Percentiles rank a stretch among this genome's conserved stretches.
These are phyloP conservation scores for Ischnus inquisitorius DNA, from an alignment of 2,888 invertebrate species.

Conservation along the genomic window DNA sequence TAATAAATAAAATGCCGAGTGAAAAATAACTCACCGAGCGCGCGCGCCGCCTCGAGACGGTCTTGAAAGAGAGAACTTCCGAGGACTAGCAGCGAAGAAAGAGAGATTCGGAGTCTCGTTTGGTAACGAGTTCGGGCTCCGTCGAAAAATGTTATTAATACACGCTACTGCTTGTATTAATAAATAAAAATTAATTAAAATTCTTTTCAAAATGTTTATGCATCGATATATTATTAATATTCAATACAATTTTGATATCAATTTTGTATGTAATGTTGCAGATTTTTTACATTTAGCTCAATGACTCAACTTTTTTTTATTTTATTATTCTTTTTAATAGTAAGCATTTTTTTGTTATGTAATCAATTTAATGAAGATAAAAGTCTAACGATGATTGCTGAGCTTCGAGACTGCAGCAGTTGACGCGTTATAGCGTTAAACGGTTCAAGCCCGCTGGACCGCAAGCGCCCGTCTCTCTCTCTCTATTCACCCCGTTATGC, in stretches of 20 bases:
- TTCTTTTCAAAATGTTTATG: too few species aligned
- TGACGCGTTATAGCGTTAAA: conserved; percentile 46
- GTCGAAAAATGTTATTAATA: conserved; percentile 66
- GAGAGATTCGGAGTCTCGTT: conserved; percentile 76
- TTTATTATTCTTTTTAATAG: too few species aligned
- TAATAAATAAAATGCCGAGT: conserved; percentile 78
- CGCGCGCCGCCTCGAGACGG: not conserved
- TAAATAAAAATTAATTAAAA: too few species aligned
- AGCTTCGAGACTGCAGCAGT: not conserved
- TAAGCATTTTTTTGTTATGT: too few species aligned
- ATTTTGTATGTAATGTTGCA: too few species aligned
- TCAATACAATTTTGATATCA: too few species aligned
- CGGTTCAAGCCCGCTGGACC: conserved; percentile 47
- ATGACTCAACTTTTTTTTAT: too few species aligned
- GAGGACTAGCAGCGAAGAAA: conserved; percentile 34
- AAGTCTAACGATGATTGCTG: conserved; percentile 28
- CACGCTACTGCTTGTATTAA: too few species aligned
- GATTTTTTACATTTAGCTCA: too few species aligned
- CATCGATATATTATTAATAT: too few species aligned
- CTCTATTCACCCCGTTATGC: not conserved
- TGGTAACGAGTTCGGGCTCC: conserved; percentile 77
- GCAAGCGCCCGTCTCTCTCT: conserved; percentile 15
- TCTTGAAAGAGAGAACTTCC: conserved; percentile 38
- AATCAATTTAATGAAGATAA: not conserved
- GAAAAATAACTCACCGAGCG: conserved; percentile 62